These are phyloP conservation scores for Drosophila seguyi DNA, from an alignment of 1,140 invertebrate species.

Conservation along the genomic window DNA sequence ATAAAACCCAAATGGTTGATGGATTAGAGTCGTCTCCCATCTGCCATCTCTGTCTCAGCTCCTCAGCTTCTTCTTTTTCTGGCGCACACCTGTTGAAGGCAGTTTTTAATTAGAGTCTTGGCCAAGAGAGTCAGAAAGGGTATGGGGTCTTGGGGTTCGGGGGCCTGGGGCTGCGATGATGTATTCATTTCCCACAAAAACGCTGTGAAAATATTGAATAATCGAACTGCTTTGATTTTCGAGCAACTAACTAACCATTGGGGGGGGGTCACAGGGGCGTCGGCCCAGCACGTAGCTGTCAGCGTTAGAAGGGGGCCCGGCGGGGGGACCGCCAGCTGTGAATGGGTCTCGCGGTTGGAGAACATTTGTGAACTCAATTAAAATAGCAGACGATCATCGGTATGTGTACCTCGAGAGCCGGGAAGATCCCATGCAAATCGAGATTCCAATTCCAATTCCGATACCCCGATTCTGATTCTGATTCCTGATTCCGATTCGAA, in stretches of 20 bases:
- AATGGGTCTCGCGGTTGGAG: conserved; percentile 49
- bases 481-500: conserved; percentile 58
- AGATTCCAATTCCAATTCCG: conserved; percentile 62
- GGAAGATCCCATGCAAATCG: conserved; percentile 59
- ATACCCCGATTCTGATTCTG: conserved; percentile 18
- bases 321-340: conserved; percentile 56
- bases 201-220: conserved; percentile 73
- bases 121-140: neutral
- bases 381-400: conserved; percentile 72
- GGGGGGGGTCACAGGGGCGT: neutral
- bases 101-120: conserved; percentile 49
- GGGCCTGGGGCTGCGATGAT: conserved; percentile 57
- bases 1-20: conserved; percentile 24
- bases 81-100: conserved; percentile 33
- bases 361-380: conserved; percentile 81
- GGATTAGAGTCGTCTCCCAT: conserved; percentile 15
- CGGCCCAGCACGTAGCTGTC: conserved; percentile 69
- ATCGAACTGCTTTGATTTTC: conserved; percentile 52
- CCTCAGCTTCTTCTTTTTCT: neutral
- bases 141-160: conserved; percentile 1
- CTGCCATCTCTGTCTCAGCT: neutral
- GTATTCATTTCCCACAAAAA: conserved; percentile 77
- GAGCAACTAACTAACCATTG: conserved; percentile 31
- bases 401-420: conserved; percentile 12
- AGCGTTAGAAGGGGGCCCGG: conserved; percentile 48